Evolutionary conservation across 1,140 invertebrate species (phyloP).

Genomic region (Orchestia grillus): DNA sequence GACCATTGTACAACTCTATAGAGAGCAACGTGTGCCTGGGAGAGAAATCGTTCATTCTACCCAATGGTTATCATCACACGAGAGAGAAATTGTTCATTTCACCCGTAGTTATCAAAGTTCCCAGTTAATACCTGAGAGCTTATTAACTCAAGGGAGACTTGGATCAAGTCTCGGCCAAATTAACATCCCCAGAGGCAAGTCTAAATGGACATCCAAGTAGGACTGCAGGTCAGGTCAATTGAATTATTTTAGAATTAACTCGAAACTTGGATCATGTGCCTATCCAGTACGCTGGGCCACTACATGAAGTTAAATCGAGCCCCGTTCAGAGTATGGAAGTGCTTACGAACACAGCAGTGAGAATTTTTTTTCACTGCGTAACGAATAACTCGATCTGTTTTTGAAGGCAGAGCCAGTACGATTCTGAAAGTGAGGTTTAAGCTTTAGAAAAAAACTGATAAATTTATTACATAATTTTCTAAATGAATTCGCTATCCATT

Average conservation of each 20-base stretch:
- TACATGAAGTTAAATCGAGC: not conserved
- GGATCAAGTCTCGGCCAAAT: slow-evolving; percentile 12
- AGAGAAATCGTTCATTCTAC: not conserved
- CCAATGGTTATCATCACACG: not conserved
- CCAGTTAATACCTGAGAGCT: not conserved
- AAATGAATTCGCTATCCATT: too few species aligned
- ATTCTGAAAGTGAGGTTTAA: too few species aligned
- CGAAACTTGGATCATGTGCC: not conserved
- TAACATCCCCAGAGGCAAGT: slow-evolving; percentile 29
- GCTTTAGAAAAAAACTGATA: too few species aligned
- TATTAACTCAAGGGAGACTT: not conserved
- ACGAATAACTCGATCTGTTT: too few species aligned
- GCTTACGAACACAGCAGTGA: not conserved
- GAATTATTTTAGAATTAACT: not conserved
- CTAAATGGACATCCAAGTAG: slow-evolving; percentile 8
- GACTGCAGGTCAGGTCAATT: not conserved
- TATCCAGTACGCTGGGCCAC: not conserved
- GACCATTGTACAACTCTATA: too few species aligned
- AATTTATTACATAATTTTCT: too few species aligned
- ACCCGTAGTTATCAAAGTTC: not conserved
- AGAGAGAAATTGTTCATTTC: not conserved
- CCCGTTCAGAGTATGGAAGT: not conserved
- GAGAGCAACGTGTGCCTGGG: too few species aligned
- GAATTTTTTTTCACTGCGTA: not conserved
- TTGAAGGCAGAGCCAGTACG: too few species aligned